Evolutionary conservation across 2,113 vertebrate species (phyloP).

Genomic region (Oncorhynchus clarkii): DNA sequence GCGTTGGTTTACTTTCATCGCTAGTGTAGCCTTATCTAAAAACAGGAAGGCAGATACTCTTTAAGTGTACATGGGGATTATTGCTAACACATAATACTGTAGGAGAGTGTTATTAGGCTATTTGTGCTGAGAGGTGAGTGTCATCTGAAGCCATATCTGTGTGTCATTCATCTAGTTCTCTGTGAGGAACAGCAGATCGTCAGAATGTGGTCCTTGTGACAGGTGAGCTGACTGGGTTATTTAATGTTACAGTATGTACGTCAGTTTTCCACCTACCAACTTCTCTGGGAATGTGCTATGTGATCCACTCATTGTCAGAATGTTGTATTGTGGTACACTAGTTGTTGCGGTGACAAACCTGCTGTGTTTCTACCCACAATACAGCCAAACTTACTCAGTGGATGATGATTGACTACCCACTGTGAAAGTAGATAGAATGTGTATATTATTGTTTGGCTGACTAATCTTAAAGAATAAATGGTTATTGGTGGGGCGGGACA

Average conservation of each 20-base stretch:
- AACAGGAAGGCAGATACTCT: neutral
- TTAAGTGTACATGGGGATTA: neutral
- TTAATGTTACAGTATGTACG: slow-evolving; percentile 32
- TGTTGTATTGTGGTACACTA: neutral
- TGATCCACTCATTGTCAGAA: neutral
- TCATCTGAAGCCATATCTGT: neutral
- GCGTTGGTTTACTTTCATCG: neutral
- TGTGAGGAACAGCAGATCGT: neutral
- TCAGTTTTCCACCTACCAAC: slow-evolving; percentile 4
- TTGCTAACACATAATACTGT: neutral
- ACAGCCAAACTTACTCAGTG: neutral
- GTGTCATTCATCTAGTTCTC: slow-evolving; percentile 9
- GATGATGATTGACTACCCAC: neutral
- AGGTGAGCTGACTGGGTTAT: slow-evolving; percentile 26
- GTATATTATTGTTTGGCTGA: neutral
- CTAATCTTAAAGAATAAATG: neutral
- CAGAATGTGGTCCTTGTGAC: slow-evolving; percentile 27
- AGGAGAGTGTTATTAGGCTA: neutral
- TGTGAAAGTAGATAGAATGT: neutral
- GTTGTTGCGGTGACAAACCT: neutral
- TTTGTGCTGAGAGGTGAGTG: neutral
- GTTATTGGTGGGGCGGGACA: neutral
- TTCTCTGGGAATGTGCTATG: neutral
- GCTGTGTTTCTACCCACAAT: neutral
- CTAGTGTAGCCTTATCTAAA: neutral